Evolutionary conservation across 1,140 invertebrate species (phyloP).

Genomic region (Nixonia krombeini): DNA sequence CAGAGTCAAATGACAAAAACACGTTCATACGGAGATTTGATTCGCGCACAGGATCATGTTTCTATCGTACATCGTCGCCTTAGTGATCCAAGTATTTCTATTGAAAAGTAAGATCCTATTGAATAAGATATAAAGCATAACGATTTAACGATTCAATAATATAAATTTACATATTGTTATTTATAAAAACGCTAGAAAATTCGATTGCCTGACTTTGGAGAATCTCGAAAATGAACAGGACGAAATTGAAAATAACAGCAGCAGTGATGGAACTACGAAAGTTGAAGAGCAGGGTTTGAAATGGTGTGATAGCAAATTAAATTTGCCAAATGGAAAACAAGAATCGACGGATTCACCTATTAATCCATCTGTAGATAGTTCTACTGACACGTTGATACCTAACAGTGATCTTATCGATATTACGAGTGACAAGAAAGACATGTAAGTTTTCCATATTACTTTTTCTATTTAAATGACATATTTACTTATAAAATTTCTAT

Average conservation of each 20-base stretch:
- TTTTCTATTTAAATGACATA: background rate
- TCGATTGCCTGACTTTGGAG: conserved; percentile 59
- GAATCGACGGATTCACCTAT: conserved; percentile 57
- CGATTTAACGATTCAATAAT: too few species aligned
- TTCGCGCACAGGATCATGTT: conserved; percentile 76
- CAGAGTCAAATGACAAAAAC: conserved; percentile 80
- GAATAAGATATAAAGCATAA: too few species aligned
- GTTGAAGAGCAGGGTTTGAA: conserved; percentile 22
- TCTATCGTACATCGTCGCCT: conserved; percentile 77
- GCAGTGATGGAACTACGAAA: conserved; percentile 33
- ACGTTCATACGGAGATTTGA: conserved; percentile 85
- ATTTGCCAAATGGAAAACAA: conserved; percentile 50
- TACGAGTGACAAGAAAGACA: conserved; percentile 53
- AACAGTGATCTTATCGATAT: conserved; percentile 57
- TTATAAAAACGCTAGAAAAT: conserved; percentile 60
- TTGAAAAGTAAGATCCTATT: conserved; percentile 75
- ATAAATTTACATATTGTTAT: too few species aligned
- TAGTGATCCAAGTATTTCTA: conserved; percentile 85
- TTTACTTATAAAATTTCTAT: background rate
- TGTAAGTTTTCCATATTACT: conserved; percentile 54
- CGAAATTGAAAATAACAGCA: conserved; percentile 48
- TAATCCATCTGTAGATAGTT: conserved; percentile 70
- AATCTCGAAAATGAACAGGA: conserved; percentile 53
- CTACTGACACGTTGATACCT: conserved; percentile 70
- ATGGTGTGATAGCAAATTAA: conserved; percentile 42